Conservation (phyloP, 2,797 vertebrate genomes). For the Rhabdomys pumilio region DNA sequence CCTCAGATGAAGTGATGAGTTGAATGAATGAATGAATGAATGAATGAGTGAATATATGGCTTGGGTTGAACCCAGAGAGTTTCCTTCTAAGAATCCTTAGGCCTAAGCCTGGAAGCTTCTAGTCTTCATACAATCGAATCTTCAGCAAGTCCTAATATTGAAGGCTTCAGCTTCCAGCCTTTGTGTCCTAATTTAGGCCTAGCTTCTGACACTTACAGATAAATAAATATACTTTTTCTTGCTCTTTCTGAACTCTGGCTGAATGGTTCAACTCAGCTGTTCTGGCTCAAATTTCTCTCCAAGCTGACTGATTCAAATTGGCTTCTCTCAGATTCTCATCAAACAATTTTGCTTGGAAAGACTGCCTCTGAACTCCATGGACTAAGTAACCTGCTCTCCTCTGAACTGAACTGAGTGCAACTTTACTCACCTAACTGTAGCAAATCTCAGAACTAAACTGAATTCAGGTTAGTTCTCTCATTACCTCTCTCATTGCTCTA, state of each 20-base stretch:
- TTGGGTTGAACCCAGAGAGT: too few species aligned
- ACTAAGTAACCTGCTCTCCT: neutral
- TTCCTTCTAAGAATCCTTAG: neutral
- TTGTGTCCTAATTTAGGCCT: neutral
- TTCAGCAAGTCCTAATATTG: neutral
- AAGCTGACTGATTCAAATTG: neutral
- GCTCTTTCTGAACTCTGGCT: neutral
- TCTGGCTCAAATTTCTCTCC: neutral
- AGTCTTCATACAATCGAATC: neutral
- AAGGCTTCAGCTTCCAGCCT: neutral
- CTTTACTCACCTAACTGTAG: neutral
- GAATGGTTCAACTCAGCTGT: neutral
- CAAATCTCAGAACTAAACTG: neutral
- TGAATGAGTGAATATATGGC: neutral
- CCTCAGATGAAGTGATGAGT: neutral
- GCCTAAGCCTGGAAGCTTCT: neutral
- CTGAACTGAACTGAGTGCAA: neutral
- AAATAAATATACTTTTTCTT: neutral
- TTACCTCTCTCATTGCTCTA: neutral
- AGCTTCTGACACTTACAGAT: neutral
- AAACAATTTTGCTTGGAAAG: too few species aligned
- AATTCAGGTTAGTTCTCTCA: neutral
- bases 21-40: neutral
- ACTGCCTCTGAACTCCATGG: neutral
- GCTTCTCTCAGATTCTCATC: neutral